phyloP scores from a whole-genome alignment of 2,113 vertebrate genomes.

The Bos javanicus region DNA sequence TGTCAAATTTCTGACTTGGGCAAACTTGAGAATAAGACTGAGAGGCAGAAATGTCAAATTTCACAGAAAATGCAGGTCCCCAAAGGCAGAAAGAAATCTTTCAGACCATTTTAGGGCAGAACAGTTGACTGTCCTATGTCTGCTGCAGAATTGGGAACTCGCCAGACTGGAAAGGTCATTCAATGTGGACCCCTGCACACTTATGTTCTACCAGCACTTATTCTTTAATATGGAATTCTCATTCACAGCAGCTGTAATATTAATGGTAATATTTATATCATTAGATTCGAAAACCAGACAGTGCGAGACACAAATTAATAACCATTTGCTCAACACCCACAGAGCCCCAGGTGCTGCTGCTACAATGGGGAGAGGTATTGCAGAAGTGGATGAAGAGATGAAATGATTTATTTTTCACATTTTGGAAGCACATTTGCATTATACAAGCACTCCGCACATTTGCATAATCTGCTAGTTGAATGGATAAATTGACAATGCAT shows the following conservation, averaged over 20 bases:
- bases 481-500: conserved; percentile 39
- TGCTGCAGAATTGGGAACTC: not conserved
- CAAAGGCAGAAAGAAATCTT: not conserved
- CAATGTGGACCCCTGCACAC: not conserved
- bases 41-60: not conserved
- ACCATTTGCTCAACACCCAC: not conserved
- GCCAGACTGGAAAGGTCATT: not conserved
- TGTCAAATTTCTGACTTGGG: conserved; percentile 11
- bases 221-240: not conserved
- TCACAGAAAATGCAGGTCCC: not conserved
- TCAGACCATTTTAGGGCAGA: not conserved
- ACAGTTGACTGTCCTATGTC: not conserved
- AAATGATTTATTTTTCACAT: conserved; percentile 40
- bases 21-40: not conserved
- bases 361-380: not conserved
- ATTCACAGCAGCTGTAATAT: not conserved
- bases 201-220: not conserved
- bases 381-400: not conserved
- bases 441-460: conserved; percentile 23
- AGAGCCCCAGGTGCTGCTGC: conserved; percentile 25
- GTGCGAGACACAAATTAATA: conserved; percentile 42
- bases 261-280: conserved; percentile 18
- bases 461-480: conserved; percentile 55
- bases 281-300: conserved; percentile 9
- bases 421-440: conserved; percentile 42